These are phyloP conservation scores for Corydoras sp. DNA, from an alignment of 2,113 vertebrate species.

Conservation along the genomic window DNA sequence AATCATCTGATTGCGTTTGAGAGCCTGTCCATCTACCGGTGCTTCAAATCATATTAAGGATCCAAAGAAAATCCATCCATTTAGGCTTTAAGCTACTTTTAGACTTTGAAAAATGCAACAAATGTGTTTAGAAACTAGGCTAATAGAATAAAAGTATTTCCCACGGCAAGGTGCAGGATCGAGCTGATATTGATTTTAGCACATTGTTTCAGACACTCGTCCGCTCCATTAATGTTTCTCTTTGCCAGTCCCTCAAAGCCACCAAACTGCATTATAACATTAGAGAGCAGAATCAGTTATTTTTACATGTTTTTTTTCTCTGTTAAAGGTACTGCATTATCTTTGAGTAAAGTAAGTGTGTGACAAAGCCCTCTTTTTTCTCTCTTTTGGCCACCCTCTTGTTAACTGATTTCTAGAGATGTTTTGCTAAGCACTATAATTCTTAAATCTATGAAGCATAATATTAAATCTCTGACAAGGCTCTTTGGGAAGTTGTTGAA, in stretches of 20 bases:
- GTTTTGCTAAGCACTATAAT: constrained; percentile 45
- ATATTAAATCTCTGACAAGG: constrained; percentile 55
- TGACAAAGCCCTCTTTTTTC: neutral
- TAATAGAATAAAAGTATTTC: constrained; percentile 68
- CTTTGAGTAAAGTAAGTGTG: constrained; percentile 29
- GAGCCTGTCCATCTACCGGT: constrained; percentile 42
- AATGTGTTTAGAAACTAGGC: constrained; percentile 54
- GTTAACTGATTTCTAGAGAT: constrained; percentile 11
- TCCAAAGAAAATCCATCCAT: constrained; percentile 59
- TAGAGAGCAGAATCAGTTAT: constrained; percentile 42
- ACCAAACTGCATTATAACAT: constrained; percentile 49
- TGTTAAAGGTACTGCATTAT: constrained; percentile 23
- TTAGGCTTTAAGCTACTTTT: constrained; percentile 41
- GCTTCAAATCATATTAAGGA: constrained; percentile 59
- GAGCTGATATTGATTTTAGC: constrained; percentile 66
- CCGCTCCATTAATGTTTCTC: constrained; percentile 49
- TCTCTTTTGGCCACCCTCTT: neutral
- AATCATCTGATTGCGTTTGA: constrained; percentile 51
- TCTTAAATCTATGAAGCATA: constrained; percentile 53
- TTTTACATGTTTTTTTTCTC: constrained; percentile 37
- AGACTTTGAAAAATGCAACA: constrained; percentile 57
- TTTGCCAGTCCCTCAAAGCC: constrained; percentile 47
- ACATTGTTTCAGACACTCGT: constrained; percentile 58
- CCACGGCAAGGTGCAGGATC: constrained; percentile 60
- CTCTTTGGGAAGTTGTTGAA: constrained; percentile 57